Percentiles rank a stretch among this genome's conserved stretches.
These are phyloP conservation scores for Shargacucullia verbasci DNA, from an alignment of 2,888 invertebrate genomes.

Conservation along the genomic window DNA sequence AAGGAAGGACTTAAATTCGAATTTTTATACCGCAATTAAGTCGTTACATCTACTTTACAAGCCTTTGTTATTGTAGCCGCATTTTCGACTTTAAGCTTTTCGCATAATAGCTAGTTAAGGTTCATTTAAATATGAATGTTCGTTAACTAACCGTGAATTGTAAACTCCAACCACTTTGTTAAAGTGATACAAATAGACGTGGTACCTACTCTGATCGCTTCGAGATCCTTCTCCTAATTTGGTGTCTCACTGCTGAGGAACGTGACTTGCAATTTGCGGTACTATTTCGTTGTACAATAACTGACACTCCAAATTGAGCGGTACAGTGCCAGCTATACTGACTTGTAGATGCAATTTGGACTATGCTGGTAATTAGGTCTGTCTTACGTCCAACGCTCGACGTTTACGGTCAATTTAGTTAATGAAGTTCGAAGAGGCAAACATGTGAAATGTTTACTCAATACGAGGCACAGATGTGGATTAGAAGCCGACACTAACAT, in stretches of 20 bases:
- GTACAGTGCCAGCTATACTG: slow-evolving; percentile 27
- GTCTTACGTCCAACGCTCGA: slow-evolving; percentile 17
- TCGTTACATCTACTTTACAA: not conserved
- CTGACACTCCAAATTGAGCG: slow-evolving; percentile 32
- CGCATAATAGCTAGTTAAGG: not conserved
- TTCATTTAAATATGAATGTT: slow-evolving; percentile 1
- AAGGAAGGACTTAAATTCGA: slow-evolving; percentile 27
- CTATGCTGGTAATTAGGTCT: slow-evolving; percentile 13
- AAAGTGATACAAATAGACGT: slow-evolving; percentile 17
- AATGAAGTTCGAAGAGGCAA: slow-evolving; percentile 6
- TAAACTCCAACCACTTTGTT: not conserved
- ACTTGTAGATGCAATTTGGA: slow-evolving; percentile 25
- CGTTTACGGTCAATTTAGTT: slow-evolving; percentile 11
- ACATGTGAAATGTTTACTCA: not conserved
- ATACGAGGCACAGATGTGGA: not conserved
- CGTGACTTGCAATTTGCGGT: slow-evolving; percentile 36
- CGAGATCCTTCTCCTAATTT: slow-evolving; percentile 31
- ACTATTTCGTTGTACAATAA: slow-evolving; percentile 33
- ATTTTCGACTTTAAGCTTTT: no score
- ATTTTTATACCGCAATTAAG: slow-evolving; percentile 23
- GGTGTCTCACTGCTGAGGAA: slow-evolving; percentile 20
- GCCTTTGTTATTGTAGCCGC: no score
- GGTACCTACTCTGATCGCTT: slow-evolving; percentile 4
- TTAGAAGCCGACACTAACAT: not conserved
- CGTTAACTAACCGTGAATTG: no score